Base-by-base conservation (phyloP, 1,140 invertebrate species). In the Cyclargus thomasi region DNA sequence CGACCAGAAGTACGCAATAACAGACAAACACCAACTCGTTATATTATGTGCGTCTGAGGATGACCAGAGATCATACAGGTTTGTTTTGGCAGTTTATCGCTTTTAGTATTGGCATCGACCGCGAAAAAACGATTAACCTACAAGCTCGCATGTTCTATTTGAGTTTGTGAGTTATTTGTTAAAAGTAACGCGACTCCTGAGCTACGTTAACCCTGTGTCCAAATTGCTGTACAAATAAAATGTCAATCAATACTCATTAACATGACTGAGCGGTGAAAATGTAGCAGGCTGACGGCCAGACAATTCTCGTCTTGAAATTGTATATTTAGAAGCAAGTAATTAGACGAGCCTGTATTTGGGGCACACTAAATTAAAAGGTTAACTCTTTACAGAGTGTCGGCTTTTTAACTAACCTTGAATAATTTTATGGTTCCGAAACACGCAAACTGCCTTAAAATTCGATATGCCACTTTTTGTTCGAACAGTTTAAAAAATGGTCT, bases 1-100 rank as follows among this genome's bases (percentile, higher is more conserved):
- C 81, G 94, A 94, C 70, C 95, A 94, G 77, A 97, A 97, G 80
- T 97, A 96, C 86, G 95, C 94, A 18, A 89, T 92, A 57, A 95
- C 95, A 1, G 92, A 94, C 68, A 92, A 94, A 71, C 94, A 96
- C 86, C 92, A 96, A 79, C 92, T 98, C 67, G 93, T 98, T 59
- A 96, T 98, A 75, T 89, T 98, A 20, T 94, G 94, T 70, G 93
- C 94, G 3, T 94, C 94, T 23, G 89, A 93, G 64, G 91, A 91
- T 22, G 96, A 97, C 80, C 92, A 95, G 76, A 94, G 93, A 76
- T 91, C 93, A 1, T 97, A 97, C 83, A 93, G 94, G 94, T 95
- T 55, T 29, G 35, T 67, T 57, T 47, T 47, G 39, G 10, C 2
- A 8, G 11, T 47, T 47, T 16, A 47, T 47, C 14, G 39, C 39